Evolutionary conservation across 1,140 invertebrate genomes (phyloP).

Genomic region (Cotesia chilonis): DNA sequence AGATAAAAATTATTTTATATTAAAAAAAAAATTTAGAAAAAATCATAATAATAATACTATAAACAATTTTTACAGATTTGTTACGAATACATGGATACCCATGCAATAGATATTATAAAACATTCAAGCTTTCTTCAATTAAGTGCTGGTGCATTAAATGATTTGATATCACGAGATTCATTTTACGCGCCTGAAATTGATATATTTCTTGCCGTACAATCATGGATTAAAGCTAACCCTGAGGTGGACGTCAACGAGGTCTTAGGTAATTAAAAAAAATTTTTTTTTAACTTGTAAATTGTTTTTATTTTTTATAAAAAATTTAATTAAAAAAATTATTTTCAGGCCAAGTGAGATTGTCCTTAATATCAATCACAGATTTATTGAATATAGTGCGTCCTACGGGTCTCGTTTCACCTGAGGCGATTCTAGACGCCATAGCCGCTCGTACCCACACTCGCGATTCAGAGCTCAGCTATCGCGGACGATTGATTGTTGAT

Average conservation of each 20-base stretch:
- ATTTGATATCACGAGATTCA: constrained; percentile 90
- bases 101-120: constrained; percentile 84
- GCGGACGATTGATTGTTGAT: constrained; percentile 82
- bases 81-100: constrained; percentile 86
- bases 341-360: constrained; percentile 76
- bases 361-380: constrained; percentile 87
- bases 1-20: too few species aligned
- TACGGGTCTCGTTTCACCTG: constrained; percentile 84
- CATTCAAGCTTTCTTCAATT: constrained; percentile 86
- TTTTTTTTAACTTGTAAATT: too few species aligned
- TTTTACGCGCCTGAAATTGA: constrained; percentile 96
- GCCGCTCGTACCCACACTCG: constrained; percentile 80
- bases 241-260: constrained; percentile 69
- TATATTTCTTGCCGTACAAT: constrained; percentile 88
- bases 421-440: constrained; percentile 94
- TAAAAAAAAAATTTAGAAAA: too few species aligned
- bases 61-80: constrained; percentile 67
- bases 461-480: constrained; percentile 81
- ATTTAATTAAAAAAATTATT: constrained; percentile 6
- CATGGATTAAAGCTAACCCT: constrained; percentile 85
- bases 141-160: constrained; percentile 80
- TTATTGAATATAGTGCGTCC: constrained; percentile 88
- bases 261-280: constrained; percentile 46
- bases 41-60: background rate
- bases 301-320: too few species aligned